Percentiles rank a stretch among this genome's conserved stretches.
phyloP scores from a whole-genome alignment of 1,140 invertebrate genomes.

The Paraescarpia echinospica region DNA sequence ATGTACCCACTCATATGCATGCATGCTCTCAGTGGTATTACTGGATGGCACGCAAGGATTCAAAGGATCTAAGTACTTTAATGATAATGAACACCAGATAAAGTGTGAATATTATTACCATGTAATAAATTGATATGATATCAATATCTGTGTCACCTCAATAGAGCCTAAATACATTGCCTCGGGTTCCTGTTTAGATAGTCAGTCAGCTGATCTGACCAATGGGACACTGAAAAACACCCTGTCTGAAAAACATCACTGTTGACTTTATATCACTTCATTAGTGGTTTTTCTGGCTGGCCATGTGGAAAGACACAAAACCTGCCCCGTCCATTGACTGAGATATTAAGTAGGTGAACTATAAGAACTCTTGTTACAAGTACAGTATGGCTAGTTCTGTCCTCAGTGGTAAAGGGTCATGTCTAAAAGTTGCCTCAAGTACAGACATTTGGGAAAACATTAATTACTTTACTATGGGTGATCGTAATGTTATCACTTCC shows the following conservation, averaged over 20 bases:
- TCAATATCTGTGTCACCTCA: background rate
- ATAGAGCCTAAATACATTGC: background rate
- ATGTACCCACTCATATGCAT: background rate
- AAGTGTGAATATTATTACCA: background rate
- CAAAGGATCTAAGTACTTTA: background rate
- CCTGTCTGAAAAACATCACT: background rate
- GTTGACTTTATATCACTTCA: background rate
- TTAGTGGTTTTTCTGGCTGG: background rate
- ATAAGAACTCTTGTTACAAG: too few relatives aligned
- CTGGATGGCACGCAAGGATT: background rate
- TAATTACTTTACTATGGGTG: too few relatives aligned
- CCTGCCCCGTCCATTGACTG: too few relatives aligned
- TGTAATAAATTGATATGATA: constrained; percentile 7
- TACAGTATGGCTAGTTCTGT: too few relatives aligned
- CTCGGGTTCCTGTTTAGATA: background rate
- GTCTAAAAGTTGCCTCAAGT: too few relatives aligned
- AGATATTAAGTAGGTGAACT: too few relatives aligned
- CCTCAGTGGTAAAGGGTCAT: too few relatives aligned
- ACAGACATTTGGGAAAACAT: too few relatives aligned
- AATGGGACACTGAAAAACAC: background rate
- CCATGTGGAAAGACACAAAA: background rate
- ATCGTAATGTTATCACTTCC: too few relatives aligned
- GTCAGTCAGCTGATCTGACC: background rate
- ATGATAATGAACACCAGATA: background rate
- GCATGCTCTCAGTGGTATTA: background rate